Base-by-base conservation (phyloP, 1,140 invertebrate species). In the Agrypnia vestita region DNA sequence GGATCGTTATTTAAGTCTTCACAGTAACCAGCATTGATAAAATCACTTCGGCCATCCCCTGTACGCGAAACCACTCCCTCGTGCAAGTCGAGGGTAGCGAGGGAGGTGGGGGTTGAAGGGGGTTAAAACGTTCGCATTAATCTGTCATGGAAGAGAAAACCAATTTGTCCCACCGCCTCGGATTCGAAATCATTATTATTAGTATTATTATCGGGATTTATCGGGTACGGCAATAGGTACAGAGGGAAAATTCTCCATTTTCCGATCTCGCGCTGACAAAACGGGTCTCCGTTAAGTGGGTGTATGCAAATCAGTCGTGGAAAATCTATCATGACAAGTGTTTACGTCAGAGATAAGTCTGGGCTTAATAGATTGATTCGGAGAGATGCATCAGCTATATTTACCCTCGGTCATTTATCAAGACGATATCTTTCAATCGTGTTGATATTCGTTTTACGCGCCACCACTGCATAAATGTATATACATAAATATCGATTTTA, bases 61-160 rank as follows among this genome's bases (percentile, higher is more conserved):
- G 67, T 71, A 71, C 25, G 49, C 9, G 13, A 17, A 13, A 69
- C 11, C 61, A 44, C 21, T 3, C 25, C 21, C 44, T 51, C 25
- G 71, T 11, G 21, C 25, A 56, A 47, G 47, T 21, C 15, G 25
- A 49, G 61, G 43, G 64, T 46, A 49, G n/a, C 3, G 15, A 56
- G 51, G 0, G n/a, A n/a, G 46, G 17, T 12, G 15, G 53, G 13
- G 13, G 25, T 35, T 35, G 25, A 35, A 43, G 59, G 79, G 76
- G 56, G 46, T 44, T 43, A 76, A 67, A 64, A 43, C 78, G 78
- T 69, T 83, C 69, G 82, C 78, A 83, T 83, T 83, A 83, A 83
- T 83, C 82, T 83, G 82, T 83, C 82, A 83, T 78, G 72, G 82
- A 80, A 83, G 82, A 83, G 82, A 83, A 83, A 83, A 83, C 82